Evolutionary conservation across 2,797 vertebrate genomes (phyloP), one percentile per base, ranked within the genome.

Genomic region (Microtus agrestis): DNA sequence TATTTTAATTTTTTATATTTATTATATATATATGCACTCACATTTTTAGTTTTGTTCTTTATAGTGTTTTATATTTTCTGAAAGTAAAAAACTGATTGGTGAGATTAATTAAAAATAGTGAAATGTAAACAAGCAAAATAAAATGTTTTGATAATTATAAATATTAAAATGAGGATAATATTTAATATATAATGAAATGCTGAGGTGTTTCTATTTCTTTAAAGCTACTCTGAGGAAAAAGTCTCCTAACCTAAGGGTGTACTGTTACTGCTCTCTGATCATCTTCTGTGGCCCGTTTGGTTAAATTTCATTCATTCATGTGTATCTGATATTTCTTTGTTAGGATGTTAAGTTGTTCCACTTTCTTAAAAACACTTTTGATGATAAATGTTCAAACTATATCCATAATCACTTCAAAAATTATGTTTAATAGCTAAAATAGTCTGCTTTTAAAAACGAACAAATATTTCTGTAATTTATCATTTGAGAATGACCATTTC

Each of bases 41-140:
- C 81, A 54, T 10, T 87, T 14, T 87, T 91, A 56, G 23, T 89
- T 96, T 91, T 69, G 17, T 46, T 88, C 69, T 91, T 89, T 91
- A 46, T 93, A 14, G 67, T 93, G 27, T 69, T 84, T 93, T 84
- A 56, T 89, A n/a, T 92, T 97, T 97, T 93, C n/a, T 96, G 81
- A 34, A 89, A 89, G 27, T 91, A 91, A 81, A 76, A 95, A 91
- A 84, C 56, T 78, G 40, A 63, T 74, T 65, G 34, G 78, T 90
- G 21, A 82, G 34, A 91, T 59, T 92, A 51, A 91, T 65, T 81
- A 25, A 92, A 96, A 95, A 79, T 89, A 92, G 29, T 80, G 37
- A 94, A 92, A 59, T 89, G 11, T 95, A 89, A 95, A 74, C 93
- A 71, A 65, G 81, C 21, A 93, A n/a, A 34, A 95, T n/a, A 81